These are phyloP conservation scores for Salvator merianae DNA, from an alignment of 2,113 vertebrate genomes.

Conservation along the genomic window DNA sequence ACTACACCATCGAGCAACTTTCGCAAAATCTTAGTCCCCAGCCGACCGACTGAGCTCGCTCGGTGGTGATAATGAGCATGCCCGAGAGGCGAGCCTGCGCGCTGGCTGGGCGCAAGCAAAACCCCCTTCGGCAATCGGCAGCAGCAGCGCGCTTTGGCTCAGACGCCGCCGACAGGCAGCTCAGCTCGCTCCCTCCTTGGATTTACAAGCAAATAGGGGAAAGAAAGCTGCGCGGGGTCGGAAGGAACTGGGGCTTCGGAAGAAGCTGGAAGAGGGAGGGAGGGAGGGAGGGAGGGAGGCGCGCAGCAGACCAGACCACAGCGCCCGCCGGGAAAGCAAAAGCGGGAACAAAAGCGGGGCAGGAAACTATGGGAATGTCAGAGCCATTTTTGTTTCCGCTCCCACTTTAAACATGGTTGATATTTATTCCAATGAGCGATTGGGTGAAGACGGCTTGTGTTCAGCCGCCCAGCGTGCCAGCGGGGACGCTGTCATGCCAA, in stretches of 20 bases:
- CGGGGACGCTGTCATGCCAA: neutral
- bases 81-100: constrained; percentile 11
- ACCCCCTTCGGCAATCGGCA: neutral
- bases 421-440: neutral
- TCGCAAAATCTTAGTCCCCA: neutral
- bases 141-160: neutral
- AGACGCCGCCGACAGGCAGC: neutral
- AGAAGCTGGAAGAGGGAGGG: neutral
- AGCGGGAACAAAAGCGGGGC: too few relatives aligned
- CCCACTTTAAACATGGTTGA: neutral
- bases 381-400: too few relatives aligned
- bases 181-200: neutral
- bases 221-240: neutral
- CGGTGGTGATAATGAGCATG: neutral
- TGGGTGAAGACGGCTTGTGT: neutral
- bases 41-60: neutral
- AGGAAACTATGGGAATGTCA: neutral
- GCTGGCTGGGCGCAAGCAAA: neutral
- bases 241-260: neutral
- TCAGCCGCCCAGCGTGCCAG: neutral
- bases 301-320: neutral
- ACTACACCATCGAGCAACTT: constrained; percentile 38
- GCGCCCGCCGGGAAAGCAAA: neutral
- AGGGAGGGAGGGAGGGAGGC: neutral
- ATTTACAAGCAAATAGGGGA: neutral